These are phyloP conservation scores for Pogonognathellus flavescens DNA, from an alignment of 1,140 invertebrate genomes.

Conservation along the genomic window DNA sequence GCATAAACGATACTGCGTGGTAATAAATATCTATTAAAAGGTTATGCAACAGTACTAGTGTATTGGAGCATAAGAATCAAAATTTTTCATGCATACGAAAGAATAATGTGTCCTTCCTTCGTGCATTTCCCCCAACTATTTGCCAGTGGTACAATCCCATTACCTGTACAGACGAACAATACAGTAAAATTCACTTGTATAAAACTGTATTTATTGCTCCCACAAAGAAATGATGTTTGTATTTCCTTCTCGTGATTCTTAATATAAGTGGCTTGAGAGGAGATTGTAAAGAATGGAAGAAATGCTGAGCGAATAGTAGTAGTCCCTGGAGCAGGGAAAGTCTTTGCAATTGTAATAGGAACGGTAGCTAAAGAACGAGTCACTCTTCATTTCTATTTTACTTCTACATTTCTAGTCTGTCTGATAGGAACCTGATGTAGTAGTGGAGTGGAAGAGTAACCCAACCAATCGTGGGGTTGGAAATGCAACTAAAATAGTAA, in stretches of 20 bases:
- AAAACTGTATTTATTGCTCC: slow-evolving; percentile 19
- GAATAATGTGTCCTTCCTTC: no score
- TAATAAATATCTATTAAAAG: no score
- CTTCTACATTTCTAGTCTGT: neutral
- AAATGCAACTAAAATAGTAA: slow-evolving; percentile 6
- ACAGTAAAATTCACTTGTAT: slow-evolving; percentile 32
- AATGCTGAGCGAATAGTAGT: neutral
- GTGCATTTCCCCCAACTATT: no score
- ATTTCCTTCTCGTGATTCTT: slow-evolving; percentile 24
- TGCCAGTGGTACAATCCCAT: neutral
- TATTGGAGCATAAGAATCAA: no score
- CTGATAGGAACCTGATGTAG: no score
- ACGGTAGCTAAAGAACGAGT: slow-evolving; percentile 2
- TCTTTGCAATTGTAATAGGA: neutral
- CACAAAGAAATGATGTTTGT: slow-evolving; percentile 33
- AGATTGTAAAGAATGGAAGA: slow-evolving; percentile 9
- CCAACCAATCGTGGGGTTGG: neutral
- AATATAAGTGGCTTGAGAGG: slow-evolving; percentile 22
- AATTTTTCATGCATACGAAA: no score
- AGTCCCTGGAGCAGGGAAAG: neutral
- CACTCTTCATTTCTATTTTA: neutral
- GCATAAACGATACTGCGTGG: no score
- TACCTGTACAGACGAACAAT: slow-evolving; percentile 17
- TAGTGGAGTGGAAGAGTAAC: no score
- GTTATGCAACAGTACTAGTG: no score